Percentiles rank a stretch among this genome's conserved stretches.
Conservation (phyloP, 2,888 invertebrate genomes). For the Standfussiana lucernea region DNA sequence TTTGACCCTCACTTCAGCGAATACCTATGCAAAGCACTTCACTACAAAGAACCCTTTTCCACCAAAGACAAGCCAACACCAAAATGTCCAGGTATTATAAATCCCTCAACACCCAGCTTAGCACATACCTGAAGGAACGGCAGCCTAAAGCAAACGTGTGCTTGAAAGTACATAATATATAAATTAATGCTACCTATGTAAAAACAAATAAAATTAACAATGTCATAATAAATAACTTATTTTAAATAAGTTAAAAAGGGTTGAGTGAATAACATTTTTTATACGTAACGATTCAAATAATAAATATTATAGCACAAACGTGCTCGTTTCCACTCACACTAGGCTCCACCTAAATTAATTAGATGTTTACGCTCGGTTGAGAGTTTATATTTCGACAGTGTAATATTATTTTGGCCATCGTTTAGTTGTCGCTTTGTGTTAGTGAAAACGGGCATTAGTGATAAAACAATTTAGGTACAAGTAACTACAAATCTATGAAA, state of each 20-base stretch:
- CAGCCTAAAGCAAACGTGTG: not conserved
- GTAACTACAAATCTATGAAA: slow-evolving; percentile 8
- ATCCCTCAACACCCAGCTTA: not conserved
- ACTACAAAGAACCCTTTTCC: too few relatives aligned
- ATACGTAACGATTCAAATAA: slow-evolving; percentile 7
- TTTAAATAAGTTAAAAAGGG: not conserved
- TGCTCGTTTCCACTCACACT: not conserved
- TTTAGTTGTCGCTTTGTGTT: not conserved
- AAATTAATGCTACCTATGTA: not conserved
- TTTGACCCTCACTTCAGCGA: too few relatives aligned
- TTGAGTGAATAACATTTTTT: slow-evolving; percentile 9
- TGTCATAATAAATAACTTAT: not conserved
- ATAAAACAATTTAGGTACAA: slow-evolving; percentile 18
- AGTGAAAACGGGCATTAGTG: slow-evolving; percentile 1
- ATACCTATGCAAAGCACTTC: too few relatives aligned
- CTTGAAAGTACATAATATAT: not conserved
- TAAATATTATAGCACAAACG: not conserved
- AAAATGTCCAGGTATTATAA: too few relatives aligned
- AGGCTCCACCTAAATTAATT: not conserved
- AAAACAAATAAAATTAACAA: slow-evolving; percentile 9
- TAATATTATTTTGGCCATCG: not conserved
- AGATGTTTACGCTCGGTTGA: not conserved
- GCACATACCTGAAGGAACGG: not conserved
- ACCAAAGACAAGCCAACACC: too few relatives aligned
- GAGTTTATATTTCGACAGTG: not conserved